phyloP scores from a whole-genome alignment of 2,113 vertebrate species.

The Hydrolagus affinis region DNA sequence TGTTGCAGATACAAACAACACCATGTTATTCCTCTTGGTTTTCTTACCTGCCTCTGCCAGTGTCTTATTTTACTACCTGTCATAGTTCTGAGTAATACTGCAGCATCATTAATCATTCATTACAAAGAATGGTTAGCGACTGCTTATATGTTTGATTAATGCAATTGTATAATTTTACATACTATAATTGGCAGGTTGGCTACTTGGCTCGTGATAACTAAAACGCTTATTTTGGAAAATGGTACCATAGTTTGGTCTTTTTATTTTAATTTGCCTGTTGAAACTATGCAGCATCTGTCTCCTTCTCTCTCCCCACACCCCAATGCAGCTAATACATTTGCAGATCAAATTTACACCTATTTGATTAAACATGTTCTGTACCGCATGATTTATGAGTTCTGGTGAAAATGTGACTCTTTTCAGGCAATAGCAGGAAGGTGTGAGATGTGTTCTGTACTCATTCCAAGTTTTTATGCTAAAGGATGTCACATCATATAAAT shows the following conservation, averaged over 20 bases:
- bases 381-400: slow-evolving; percentile 68
- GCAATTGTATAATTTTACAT: neutral
- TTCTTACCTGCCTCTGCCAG: neutral
- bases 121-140: neutral
- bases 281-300: slow-evolving; percentile 43
- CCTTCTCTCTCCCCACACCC: slow-evolving; percentile 44
- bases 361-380: slow-evolving; percentile 68
- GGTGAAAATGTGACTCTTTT: slow-evolving; percentile 24
- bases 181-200: neutral
- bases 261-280: slow-evolving; percentile 8
- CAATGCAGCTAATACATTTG: slow-evolving; percentile 52
- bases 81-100: neutral
- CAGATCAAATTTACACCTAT: slow-evolving; percentile 50
- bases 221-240: neutral
- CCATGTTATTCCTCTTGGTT: neutral
- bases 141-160: neutral
- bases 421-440: slow-evolving; percentile 35
- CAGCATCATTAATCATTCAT: neutral
- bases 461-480: slow-evolving; percentile 44
- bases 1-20: neutral
- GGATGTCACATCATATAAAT: slow-evolving; percentile 44
- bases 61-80: neutral
- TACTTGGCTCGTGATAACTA: neutral
- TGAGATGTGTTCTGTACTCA: slow-evolving; percentile 45
- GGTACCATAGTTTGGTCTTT: too few species aligned